Conservation (phyloP, 2,888 invertebrate species). For the Xestia sexstrigata region DNA sequence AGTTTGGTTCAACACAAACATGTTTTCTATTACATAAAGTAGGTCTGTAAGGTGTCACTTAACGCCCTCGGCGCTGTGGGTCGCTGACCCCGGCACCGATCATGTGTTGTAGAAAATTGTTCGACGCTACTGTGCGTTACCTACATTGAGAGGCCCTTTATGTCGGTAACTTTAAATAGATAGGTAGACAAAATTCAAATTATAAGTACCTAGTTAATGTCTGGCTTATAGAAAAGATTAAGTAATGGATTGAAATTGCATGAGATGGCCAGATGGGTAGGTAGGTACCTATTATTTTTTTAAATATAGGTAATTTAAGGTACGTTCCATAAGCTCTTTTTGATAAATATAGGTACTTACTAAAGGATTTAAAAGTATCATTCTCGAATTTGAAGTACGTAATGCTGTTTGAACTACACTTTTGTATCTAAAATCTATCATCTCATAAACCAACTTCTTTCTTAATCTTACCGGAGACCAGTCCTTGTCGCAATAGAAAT, state of each 20-base stretch:
- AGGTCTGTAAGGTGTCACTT: constrained; percentile 29
- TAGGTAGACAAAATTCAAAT: background rate
- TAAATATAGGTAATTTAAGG: background rate
- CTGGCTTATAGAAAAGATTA: background rate
- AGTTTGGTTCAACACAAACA: background rate
- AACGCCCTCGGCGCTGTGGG: constrained; percentile 30
- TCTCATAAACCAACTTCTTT: background rate
- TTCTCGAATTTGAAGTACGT: background rate
- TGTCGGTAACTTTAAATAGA: background rate
- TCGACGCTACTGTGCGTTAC: constrained; percentile 3
- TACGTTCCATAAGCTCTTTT: background rate
- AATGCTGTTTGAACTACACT: background rate
- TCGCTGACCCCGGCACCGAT: constrained; percentile 28
- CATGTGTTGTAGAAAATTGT: constrained; percentile 11
- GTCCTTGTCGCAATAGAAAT: background rate
- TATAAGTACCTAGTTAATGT: background rate
- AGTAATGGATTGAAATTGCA: background rate
- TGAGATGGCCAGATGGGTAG: no score
- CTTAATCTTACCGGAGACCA: background rate
- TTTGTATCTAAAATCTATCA: background rate
- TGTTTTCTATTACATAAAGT: constrained; percentile 44
- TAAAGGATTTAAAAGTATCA: background rate
- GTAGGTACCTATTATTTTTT: no score
- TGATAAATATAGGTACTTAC: background rate
- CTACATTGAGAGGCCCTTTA: constrained; percentile 3